Conservation (phyloP, 2,797 vertebrate genomes). For the Serranus cabrilla region DNA sequence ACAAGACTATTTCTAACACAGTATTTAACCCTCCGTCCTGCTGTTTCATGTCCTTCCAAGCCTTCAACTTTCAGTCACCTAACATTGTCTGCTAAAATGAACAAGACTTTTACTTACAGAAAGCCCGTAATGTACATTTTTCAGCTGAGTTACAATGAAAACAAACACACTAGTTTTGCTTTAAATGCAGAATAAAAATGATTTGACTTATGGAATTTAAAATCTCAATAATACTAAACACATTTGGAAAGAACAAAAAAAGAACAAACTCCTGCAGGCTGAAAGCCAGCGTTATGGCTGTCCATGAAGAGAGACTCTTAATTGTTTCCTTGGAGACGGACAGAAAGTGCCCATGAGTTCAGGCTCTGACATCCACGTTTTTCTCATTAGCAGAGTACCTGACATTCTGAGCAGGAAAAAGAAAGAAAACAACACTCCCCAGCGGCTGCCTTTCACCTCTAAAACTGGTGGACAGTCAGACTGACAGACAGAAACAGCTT, state of each 20-base stretch:
- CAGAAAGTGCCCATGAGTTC: conserved; percentile 57
- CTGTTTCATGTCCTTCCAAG: neutral
- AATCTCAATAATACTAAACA: neutral
- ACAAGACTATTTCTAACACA: neutral
- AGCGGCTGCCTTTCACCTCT: conserved; percentile 31
- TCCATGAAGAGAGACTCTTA: conserved; percentile 62
- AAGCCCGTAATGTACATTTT: neutral
- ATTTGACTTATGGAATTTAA: neutral
- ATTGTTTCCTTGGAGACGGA: conserved; percentile 79
- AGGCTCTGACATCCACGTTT: conserved; percentile 50
- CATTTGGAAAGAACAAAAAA: neutral
- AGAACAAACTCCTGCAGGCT: no score
- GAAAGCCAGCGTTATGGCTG: conserved; percentile 27
- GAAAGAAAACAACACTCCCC: conserved; percentile 34
- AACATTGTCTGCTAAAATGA: conserved; percentile 8
- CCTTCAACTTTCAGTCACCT: conserved; percentile 7
- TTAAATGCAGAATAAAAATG: neutral
- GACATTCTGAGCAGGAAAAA: conserved; percentile 42
- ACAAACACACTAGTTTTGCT: neutral
- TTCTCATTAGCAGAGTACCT: conserved; percentile 64
- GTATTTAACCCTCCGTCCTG: neutral
- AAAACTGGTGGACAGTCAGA: neutral
- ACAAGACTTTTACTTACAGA: neutral
- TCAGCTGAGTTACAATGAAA: neutral
- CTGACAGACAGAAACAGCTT: conserved; percentile 5